These are phyloP conservation scores for Baronia brevicornis DNA, from an alignment of 2,888 invertebrate genomes.

Conservation along the genomic window DNA sequence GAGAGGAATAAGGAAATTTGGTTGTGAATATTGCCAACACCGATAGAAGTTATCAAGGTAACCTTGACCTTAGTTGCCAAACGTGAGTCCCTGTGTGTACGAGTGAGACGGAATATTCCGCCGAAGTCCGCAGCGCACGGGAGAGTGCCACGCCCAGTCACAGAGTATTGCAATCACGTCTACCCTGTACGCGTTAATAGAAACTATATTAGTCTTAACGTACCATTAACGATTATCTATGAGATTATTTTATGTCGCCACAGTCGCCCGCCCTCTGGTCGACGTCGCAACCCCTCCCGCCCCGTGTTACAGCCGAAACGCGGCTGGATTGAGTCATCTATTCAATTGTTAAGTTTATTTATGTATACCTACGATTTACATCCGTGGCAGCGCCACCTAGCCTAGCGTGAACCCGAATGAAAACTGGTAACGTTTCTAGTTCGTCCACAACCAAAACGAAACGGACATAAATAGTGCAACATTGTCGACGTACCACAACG, in stretches of 20 bases:
- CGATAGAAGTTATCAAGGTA: too few species aligned
- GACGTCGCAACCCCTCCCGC: slow-evolving; percentile 26
- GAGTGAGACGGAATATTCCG: too few species aligned
- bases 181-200: slow-evolving; percentile 73
- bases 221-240: slow-evolving; percentile 58
- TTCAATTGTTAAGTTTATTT: slow-evolving; percentile 27
- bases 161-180: slow-evolving; percentile 69
- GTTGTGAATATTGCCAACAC: too few species aligned
- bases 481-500: slow-evolving; percentile 27
- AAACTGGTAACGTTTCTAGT: slow-evolving; percentile 65
- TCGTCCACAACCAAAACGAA: slow-evolving; percentile 64
- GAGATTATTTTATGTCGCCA: slow-evolving; percentile 44
- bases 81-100: too few species aligned
- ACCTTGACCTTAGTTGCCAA: too few species aligned
- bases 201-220: slow-evolving; percentile 63
- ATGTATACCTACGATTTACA: slow-evolving; percentile 53
- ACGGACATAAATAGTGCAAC: slow-evolving; percentile 66
- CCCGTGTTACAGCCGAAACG: slow-evolving; percentile 45
- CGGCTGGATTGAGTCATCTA: slow-evolving; percentile 40
- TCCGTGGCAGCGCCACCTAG: slow-evolving; percentile 66
- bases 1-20: too few species aligned
- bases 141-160: slow-evolving; percentile 54
- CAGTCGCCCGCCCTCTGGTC: slow-evolving; percentile 47
- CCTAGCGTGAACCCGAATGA: slow-evolving; percentile 67
- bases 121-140: neutral